A percentile compares a stretch with the other conserved stretches of the same genome.
phyloP scores from a whole-genome alignment of 2,113 vertebrate species.

The Anhinga rufa region DNA sequence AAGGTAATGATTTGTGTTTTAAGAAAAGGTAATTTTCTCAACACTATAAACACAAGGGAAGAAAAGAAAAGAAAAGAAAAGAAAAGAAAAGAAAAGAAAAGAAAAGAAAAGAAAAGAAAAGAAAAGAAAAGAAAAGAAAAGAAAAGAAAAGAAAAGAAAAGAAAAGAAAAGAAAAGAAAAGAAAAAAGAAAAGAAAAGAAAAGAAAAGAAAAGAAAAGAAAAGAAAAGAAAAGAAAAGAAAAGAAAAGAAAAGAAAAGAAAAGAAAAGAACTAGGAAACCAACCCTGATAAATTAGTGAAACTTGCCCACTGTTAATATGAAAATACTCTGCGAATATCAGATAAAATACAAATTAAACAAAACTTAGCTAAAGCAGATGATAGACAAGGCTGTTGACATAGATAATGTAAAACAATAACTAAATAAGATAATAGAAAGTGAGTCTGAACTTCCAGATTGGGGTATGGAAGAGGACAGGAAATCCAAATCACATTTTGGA shows the following conservation, averaged over 20 bases:
- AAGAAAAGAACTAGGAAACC: neutral
- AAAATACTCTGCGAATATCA: neutral
- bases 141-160: too few relatives aligned
- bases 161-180: too few relatives aligned
- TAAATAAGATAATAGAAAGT: neutral
- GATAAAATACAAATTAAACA: neutral
- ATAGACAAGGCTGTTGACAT: neutral
- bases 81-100: too few relatives aligned
- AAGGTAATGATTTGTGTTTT: neutral
- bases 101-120: too few relatives aligned
- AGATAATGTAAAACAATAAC: neutral
- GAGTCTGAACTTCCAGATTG: neutral
- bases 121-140: too few relatives aligned
- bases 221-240: too few relatives aligned
- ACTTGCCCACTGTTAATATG: neutral
- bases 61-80: neutral
- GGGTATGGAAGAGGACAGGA: neutral
- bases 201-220: too few relatives aligned
- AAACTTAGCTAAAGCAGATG: neutral
- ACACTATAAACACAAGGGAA: neutral
- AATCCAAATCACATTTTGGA: neutral
- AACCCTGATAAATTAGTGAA: neutral
- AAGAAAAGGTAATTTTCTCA: neutral
- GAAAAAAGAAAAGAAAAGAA: too few relatives aligned
- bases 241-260: too few relatives aligned